Evolutionary conservation across 2,888 invertebrate genomes (phyloP), one percentile per base, ranked within the genome.

Genomic region (Dicycla oo): DNA sequence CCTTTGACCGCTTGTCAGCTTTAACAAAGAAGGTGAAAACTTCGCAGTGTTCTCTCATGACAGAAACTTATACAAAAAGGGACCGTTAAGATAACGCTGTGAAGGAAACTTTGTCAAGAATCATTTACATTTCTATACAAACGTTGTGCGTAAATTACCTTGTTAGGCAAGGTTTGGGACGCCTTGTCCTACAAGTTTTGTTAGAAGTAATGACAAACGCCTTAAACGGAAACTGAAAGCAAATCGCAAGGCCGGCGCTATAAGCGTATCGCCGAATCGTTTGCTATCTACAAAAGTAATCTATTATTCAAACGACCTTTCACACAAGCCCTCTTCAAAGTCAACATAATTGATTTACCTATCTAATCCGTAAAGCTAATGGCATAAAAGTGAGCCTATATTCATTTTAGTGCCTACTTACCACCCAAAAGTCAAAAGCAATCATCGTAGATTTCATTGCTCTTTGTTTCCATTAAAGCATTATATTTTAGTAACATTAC

Each of bases 81-180:
- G 75, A 53, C 70, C 47, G 73, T 82, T 78, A 80, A 80, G 82
- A 83, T 84, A 84, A 80, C 58, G 68, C 51, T 67, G 72, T 71
- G 58, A 73, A 70, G 68, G 64, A 76, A 83, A 84, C 73, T 80
- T 84, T 78, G 78, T 80, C 70, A 78, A 76, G 75, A 78, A 82
- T 80, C 75, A 82, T 82, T 84, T 84, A 83, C 84, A 84, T 84
- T 84, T 84, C 73, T 82, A 74, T 81, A 78, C 70, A 70, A 78
- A 78, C 68, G 71, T 72, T 78, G 72, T 53, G 47, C 65, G 70
- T 75, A 78, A 82, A 72, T 82, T 67, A 77, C 77, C 73, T 74
- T 58, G 65, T 76, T 66, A 75, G 60, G 43, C 30, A 75, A 67
- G 78, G 64, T 75, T 79, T 71, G 65, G 64, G 68, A 74, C 65